A percentile compares a stretch with the other conserved stretches of the same genome.
Evolutionary conservation across 2,797 vertebrate genomes (phyloP).

Genomic region (Enteromius argenteus): DNA sequence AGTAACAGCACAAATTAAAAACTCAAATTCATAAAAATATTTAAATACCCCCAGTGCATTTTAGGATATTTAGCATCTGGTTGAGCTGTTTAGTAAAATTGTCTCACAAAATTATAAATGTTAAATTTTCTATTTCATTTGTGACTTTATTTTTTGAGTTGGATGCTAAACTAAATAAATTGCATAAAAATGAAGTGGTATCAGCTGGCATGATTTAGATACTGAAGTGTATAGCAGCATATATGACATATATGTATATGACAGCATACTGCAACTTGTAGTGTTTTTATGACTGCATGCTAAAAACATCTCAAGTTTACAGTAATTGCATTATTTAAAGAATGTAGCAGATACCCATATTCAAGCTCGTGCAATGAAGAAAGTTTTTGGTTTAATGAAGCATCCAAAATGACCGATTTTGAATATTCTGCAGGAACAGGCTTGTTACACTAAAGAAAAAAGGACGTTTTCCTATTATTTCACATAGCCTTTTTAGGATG

Average conservation of each 20-base stretch:
- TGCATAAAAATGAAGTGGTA: background rate
- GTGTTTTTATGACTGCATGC: background rate
- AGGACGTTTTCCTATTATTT: background rate
- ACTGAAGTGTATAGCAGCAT: background rate
- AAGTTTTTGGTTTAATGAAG: conserved; percentile 8
- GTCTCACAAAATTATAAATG: background rate
- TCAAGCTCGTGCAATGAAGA: background rate
- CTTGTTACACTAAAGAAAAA: conserved; percentile 11
- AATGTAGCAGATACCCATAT: background rate
- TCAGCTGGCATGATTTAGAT: background rate
- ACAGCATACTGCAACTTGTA: background rate
- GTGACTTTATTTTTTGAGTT: background rate
- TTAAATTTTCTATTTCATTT: background rate
- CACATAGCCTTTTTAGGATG: background rate
- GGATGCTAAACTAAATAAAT: background rate
- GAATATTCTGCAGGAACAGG: background rate
- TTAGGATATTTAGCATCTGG: background rate
- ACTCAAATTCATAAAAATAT: background rate
- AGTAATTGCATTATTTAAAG: background rate
- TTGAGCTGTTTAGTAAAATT: background rate
- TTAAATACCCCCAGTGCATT: background rate
- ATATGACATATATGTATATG: too few relatives aligned
- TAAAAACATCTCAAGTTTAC: background rate
- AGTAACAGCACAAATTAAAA: background rate
- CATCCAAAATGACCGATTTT: background rate